Base-by-base conservation (phyloP, 2,113 vertebrate species). In the Cavia aperea region DNA sequence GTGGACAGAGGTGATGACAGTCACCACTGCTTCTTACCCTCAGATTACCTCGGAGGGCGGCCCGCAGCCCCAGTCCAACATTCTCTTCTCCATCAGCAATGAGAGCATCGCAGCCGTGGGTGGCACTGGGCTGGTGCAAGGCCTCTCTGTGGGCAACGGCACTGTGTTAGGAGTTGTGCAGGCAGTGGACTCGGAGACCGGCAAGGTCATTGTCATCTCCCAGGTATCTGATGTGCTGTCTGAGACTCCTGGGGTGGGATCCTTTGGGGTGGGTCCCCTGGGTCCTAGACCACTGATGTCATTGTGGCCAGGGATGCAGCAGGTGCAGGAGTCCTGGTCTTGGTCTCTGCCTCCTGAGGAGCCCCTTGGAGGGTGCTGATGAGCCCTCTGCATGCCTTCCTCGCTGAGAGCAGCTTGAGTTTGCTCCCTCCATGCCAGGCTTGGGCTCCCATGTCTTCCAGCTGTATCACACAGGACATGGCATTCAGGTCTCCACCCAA, bases 31-130 rank as follows among this genome's bases (percentile, higher is more conserved):
- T 60, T 84, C 92, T 39, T 81, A 90, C 19, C 51, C 62, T 72
- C 78, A 99, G 99, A 98, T 99, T 96, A 99, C 98, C 75, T 99
- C 99, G 4, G 99, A 99, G 96, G 99, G 99, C 18, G 99, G 99
- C n/a, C 99, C 98, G 6, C 99, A 99, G 93, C 98, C 99, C 46
- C 99, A 99, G 94, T 99, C 99, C 97, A 99, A 98, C 97, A 99
- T 99, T 66, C 96, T 98, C 75, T 99, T 99, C 97, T 99, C 98
- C 33, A 97, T 99, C 81, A 97, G 97, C 19, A 96, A 98, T 5
- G 95, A 97, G 33, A 96, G 96, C 0, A 96, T 99, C 4, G 99
- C 98, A 0, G 97, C 96, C 0, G 98, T 99, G 88, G 98, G 97
- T 92, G 89, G 97, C 62, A 92, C 97, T 0, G 99, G 99, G 0